A percentile compares a stretch with the other conserved stretches of the same genome.
phyloP scores from a whole-genome alignment of 2,888 invertebrate genomes.

The Strigamia transsilvanica region DNA sequence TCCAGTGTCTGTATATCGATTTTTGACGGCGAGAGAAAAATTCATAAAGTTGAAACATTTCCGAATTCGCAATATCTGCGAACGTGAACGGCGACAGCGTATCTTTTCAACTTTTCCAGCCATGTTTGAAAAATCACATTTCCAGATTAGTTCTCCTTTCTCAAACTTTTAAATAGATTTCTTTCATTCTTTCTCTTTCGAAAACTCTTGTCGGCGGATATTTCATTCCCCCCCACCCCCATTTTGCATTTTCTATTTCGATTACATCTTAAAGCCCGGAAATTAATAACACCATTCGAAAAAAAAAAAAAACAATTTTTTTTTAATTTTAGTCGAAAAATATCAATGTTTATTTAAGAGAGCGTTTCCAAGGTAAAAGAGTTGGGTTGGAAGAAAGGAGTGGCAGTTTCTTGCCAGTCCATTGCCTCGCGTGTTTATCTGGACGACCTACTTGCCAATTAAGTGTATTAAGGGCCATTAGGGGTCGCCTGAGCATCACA shows the following conservation, averaged over 20 bases:
- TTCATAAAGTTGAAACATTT: conserved; percentile 47
- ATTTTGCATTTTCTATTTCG: neutral
- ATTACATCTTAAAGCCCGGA: neutral
- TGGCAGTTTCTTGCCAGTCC: conserved; percentile 33
- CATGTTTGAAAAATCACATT: conserved; percentile 37
- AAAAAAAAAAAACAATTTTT: neutral
- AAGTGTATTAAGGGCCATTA: conserved; percentile 45
- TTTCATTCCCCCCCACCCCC: neutral
- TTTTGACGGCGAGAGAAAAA: conserved; percentile 31
- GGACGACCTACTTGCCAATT: conserved; percentile 48
- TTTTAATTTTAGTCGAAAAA: neutral
- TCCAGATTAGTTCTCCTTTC: conserved; percentile 27
- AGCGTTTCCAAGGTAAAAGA: conserved; percentile 13
- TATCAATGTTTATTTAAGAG: conserved; percentile 14
- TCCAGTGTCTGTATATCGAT: conserved; percentile 39
- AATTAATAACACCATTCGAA: neutral
- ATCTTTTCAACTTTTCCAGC: conserved; percentile 31
- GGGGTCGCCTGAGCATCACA: conserved; percentile 49
- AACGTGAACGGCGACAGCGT: conserved; percentile 20
- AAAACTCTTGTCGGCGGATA: conserved; percentile 13
- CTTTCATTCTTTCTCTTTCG: neutral
- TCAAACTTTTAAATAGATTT: conserved; percentile 39
- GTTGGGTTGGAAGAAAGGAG: neutral
- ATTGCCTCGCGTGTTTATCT: conserved; percentile 48
- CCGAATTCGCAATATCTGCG: conserved; percentile 49